phyloP scores from a whole-genome alignment of 2,888 invertebrate species.

The Amiota mariae region DNA sequence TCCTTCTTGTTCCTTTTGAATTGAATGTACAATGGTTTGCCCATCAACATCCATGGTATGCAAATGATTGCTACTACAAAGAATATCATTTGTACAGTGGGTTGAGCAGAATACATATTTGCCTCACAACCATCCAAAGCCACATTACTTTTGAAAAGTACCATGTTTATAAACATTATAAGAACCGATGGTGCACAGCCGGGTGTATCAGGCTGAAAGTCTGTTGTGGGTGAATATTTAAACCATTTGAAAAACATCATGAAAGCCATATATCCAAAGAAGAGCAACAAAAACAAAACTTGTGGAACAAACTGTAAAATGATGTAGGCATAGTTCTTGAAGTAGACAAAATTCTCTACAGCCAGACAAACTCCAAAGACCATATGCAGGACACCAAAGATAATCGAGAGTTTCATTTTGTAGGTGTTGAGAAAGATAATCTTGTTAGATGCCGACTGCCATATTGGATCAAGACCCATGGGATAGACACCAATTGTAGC shows the following conservation, averaged over 20 bases:
- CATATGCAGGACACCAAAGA: slow-evolving; percentile 95
- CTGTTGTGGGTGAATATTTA: slow-evolving; percentile 76
- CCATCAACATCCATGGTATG: slow-evolving; percentile 93
- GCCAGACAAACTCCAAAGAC: slow-evolving; percentile 91
- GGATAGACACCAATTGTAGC: slow-evolving; percentile 76
- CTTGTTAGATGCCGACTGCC: slow-evolving; percentile 88
- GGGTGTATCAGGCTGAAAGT: slow-evolving; percentile 67
- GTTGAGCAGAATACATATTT: slow-evolving; percentile 82
- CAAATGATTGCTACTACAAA: slow-evolving; percentile 86
- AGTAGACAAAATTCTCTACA: slow-evolving; percentile 84
- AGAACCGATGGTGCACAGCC: slow-evolving; percentile 83
- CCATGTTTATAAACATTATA: slow-evolving; percentile 86
- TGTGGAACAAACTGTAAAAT: slow-evolving; percentile 92
- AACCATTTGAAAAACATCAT: slow-evolving; percentile 95
- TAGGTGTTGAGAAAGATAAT: slow-evolving; percentile 94
- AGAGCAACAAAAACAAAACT: slow-evolving; percentile 85
- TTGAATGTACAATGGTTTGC: slow-evolving; percentile 88
- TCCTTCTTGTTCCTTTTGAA: slow-evolving; percentile 62
- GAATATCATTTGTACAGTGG: slow-evolving; percentile 82
- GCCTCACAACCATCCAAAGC: slow-evolving; percentile 75
- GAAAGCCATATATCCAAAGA: slow-evolving; percentile 92
- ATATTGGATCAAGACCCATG: slow-evolving; percentile 86
- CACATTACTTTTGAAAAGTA: slow-evolving; percentile 77
- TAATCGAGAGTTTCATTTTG: slow-evolving; percentile 96
- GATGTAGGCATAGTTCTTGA: slow-evolving; percentile 80